Evolutionary conservation across 2,113 vertebrate genomes (phyloP), one percentile per base, ranked within the genome.

Genomic region (Atrichornis clamosus): DNA sequence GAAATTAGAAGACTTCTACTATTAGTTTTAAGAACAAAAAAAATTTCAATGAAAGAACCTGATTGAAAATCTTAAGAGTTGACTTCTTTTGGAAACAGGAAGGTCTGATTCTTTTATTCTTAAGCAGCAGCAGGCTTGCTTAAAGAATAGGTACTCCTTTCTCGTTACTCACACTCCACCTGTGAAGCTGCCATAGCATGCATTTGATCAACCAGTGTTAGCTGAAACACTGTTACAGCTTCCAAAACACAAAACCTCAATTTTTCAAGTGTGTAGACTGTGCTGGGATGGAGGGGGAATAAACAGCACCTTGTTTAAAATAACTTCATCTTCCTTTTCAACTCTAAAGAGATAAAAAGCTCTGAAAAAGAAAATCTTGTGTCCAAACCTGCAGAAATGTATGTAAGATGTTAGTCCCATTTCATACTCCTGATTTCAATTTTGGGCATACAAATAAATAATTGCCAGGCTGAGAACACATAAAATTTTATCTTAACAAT

Each of bases 91-190:
- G 1, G 15, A 47, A 73, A 11, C 6, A 4, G 5, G 26, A 41
- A 55, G 42, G 9, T 72, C 39, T 63, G 49, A 87, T 79, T 72
- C 4, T 8, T 74, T 77, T 52, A 69, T 44, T 7, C 16, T 67
- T 56, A 91, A 79, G 44, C 18, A 92, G 62, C 49, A 87, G 53
- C 3, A 4, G 24, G 7, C 8, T 78, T 60, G 20, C 76, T 84
- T 41, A 87, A n/a, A 73, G 46, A 76, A 42, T 2, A 90, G n/a
- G 24, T 24, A 53, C 84, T 65, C 73, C 46, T n/a, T 69, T 85
- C 78, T 55, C 90, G 92, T 93, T 97, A 96, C 90, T 91, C 95
- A 88, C 5, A 62, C 49, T 30, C 94, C 95, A 95, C 37, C 49
- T 50, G 75, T 80, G 92, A 96, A 93, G 22, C 20, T 76, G 79